Evolutionary conservation across 2,113 vertebrate species (phyloP).

Genomic region (Plecturocebus donacophilus): DNA sequence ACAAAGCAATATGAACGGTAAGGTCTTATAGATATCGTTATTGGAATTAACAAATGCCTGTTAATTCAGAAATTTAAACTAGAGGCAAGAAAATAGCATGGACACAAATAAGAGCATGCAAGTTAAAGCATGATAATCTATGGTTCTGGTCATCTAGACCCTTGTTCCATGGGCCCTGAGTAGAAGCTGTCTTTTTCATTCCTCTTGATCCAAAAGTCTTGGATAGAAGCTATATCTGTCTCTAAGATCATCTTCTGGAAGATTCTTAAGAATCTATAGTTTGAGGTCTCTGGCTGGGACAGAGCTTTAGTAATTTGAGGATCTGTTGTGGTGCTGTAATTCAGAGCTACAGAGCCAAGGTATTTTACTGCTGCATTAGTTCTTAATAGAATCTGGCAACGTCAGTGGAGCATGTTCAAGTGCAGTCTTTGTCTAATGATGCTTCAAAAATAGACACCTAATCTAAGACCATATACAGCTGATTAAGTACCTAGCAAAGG

Average conservation of each 20-base stretch:
- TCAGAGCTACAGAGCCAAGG: neutral
- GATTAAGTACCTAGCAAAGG: constrained; percentile 8
- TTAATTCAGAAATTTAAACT: constrained; percentile 32
- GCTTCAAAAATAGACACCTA: neutral
- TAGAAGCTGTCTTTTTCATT: neutral
- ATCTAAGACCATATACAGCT: neutral
- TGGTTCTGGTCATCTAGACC: neutral
- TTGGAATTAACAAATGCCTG: neutral
- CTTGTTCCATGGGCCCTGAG: neutral
- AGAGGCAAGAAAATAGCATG: neutral
- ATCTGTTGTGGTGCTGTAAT: neutral
- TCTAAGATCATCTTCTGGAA: neutral
- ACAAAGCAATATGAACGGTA: neutral
- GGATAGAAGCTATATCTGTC: neutral
- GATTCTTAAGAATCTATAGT: neutral
- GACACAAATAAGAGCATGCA: neutral
- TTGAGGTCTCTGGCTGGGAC: neutral
- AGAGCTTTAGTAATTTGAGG: neutral
- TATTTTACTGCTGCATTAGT: neutral
- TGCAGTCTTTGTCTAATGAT: constrained; percentile 14
- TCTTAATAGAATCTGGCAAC: neutral
- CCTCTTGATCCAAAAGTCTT: neutral
- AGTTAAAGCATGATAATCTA: neutral
- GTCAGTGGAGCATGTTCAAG: neutral
- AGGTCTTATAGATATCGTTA: neutral